These are phyloP conservation scores for Nephila pilipes DNA, from an alignment of 1,140 invertebrate species.

Conservation along the genomic window DNA sequence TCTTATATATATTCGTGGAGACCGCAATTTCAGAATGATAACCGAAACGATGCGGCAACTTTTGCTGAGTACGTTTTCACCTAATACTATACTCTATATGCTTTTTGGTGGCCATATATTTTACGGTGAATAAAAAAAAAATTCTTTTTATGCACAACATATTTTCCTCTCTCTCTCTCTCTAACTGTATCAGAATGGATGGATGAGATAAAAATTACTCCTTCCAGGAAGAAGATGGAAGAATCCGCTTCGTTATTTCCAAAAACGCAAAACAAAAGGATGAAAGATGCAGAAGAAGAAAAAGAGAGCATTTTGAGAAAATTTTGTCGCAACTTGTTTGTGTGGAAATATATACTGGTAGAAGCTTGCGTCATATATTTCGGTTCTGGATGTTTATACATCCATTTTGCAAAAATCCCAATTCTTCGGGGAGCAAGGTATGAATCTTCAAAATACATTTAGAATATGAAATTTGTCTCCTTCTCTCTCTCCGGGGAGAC, in stretches of 20 bases:
- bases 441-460: slow-evolving; percentile 59
- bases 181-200: slow-evolving; percentile 50
- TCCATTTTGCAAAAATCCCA: slow-evolving; percentile 53
- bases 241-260: slow-evolving; percentile 42
- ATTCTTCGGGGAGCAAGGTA: not conserved
- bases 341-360: slow-evolving; percentile 13
- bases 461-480: slow-evolving; percentile 62
- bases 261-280: slow-evolving; percentile 34
- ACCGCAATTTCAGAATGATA: slow-evolving; percentile 68
- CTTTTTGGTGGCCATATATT: slow-evolving; percentile 29
- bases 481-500: not conserved
- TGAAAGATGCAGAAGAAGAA: not conserved
- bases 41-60: slow-evolving; percentile 58
- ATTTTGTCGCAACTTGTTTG: slow-evolving; percentile 51
- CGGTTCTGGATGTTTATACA: slow-evolving; percentile 34
- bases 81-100: slow-evolving; percentile 57
- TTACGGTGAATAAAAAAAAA: not conserved
- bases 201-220: slow-evolving; percentile 50
- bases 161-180: not conserved
- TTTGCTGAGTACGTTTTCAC: slow-evolving; percentile 65
- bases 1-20: slow-evolving; percentile 52
- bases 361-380: slow-evolving; percentile 11
- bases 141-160: slow-evolving; percentile 9
- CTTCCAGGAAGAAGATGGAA: not conserved
- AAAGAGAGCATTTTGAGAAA: slow-evolving; percentile 5